Conservation (phyloP, 2,113 vertebrate species). For the Cariama cristata region DNA sequence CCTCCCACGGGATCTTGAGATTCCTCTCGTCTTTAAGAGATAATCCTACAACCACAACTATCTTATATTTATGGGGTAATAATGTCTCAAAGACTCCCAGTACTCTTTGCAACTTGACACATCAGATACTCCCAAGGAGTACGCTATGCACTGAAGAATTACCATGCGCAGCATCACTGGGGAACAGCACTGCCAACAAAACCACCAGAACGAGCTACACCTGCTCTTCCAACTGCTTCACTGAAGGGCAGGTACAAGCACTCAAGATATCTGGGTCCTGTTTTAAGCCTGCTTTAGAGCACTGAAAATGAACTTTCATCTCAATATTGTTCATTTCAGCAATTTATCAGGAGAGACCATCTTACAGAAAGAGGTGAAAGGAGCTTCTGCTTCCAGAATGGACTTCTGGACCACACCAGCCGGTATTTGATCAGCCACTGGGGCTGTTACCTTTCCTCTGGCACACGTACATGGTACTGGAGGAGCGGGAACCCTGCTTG, state of each 20-base stretch:
- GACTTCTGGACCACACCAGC: not conserved
- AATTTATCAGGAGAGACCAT: accelerated
- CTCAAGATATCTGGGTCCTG: not conserved
- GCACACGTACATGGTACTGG: accelerated
- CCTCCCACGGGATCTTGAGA: not conserved
- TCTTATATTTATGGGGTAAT: not conserved
- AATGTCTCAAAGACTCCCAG: not conserved
- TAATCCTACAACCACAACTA: constrained; percentile 22
- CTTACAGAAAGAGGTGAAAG: not conserved
- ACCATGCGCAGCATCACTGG: accelerated
- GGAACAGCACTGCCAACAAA: not conserved
- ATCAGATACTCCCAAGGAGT: not conserved
- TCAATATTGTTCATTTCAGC: not conserved
- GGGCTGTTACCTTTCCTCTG: not conserved
- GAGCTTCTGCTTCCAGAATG: not conserved
- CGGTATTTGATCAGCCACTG: accelerated
- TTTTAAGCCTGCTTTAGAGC: not conserved
- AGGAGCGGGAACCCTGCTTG: not conserved
- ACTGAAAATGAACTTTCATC: not conserved
- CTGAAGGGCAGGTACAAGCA: not conserved
- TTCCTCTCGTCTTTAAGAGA: not conserved
- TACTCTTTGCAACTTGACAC: not conserved
- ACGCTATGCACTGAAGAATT: not conserved
- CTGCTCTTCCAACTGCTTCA: not conserved
- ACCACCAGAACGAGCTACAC: not conserved